A percentile compares a stretch with the other conserved stretches of the same genome.
Evolutionary conservation across 2,113 vertebrate genomes (phyloP).

Genomic region (Pterocles orientalis): DNA sequence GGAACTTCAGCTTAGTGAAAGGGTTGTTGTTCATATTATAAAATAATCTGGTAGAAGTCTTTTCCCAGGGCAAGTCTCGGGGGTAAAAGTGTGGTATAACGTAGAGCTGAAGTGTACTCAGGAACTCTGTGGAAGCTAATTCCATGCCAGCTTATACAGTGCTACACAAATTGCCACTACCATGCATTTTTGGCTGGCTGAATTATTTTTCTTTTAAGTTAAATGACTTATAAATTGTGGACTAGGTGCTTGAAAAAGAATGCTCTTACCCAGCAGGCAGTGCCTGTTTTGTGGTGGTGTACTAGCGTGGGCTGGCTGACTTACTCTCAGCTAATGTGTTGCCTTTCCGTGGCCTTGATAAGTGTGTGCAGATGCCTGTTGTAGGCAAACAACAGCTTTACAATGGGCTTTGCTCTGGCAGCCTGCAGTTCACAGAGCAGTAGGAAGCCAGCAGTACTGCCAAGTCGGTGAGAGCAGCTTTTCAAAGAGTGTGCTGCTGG

Average conservation of each 20-base stretch:
- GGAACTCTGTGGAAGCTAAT: not conserved
- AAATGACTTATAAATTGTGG: not conserved
- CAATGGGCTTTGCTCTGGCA: constrained; percentile 21
- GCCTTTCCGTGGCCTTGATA: constrained; percentile 19
- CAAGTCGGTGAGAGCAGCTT: constrained; percentile 15
- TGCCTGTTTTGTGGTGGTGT: not conserved
- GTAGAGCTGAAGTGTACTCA: not conserved
- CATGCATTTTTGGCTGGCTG: not conserved
- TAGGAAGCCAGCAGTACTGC: not conserved
- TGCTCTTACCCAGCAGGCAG: not conserved
- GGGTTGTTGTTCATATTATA: not conserved
- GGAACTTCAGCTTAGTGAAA: not conserved
- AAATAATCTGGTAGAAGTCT: not conserved
- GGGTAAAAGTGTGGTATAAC: not conserved
- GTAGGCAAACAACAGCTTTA: constrained; percentile 45
- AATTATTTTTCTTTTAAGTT: constrained; percentile 2
- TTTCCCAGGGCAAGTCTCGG: not conserved
- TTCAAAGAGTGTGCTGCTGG: not conserved
- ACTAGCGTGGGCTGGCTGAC: not conserved
- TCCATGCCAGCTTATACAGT: not conserved
- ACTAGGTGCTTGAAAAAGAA: not conserved
- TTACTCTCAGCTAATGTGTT: not conserved
- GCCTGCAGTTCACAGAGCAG: not conserved
- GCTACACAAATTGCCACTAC: not conserved
- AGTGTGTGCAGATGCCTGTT: constrained; percentile 20